Evolutionary conservation across 2,888 invertebrate genomes (phyloP).

Genomic region (Meteorus colon): DNA sequence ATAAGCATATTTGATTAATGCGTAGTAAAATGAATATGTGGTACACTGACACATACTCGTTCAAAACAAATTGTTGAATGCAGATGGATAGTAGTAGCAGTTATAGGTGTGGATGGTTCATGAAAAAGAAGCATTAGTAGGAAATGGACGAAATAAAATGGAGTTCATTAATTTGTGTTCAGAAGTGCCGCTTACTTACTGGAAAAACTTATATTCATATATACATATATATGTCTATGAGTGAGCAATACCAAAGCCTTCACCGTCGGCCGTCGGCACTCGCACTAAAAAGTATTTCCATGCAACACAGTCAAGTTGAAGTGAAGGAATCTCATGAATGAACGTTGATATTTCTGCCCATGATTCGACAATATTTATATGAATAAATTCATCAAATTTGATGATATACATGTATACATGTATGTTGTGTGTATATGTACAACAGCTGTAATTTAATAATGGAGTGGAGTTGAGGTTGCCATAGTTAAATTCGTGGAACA

Average conservation of each 20-base stretch:
- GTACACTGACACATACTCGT: background rate
- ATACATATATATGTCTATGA: background rate
- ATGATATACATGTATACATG: background rate
- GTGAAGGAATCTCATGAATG: too few species aligned
- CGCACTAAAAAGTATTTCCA: background rate
- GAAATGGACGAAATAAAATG: background rate
- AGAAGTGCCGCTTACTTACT: background rate
- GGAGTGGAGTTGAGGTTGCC: constrained; percentile 28
- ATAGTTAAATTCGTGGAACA: constrained; percentile 55
- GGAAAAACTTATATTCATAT: background rate
- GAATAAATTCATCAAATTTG: too few species aligned
- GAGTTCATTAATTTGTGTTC: constrained; percentile 13
- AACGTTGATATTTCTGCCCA: too few species aligned
- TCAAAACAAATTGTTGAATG: constrained; percentile 6
- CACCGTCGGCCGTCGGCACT: constrained; percentile 12
- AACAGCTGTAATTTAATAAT: background rate
- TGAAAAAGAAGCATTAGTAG: background rate
- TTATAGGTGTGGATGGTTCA: background rate
- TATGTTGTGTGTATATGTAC: background rate
- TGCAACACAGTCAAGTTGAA: background rate
- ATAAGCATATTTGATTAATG: background rate
- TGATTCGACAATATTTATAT: too few species aligned
- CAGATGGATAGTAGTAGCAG: background rate
- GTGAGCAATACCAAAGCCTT: background rate
- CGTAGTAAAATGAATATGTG: background rate